Evolutionary conservation across 2,888 invertebrate species (phyloP), one percentile per base, ranked within the genome.

Genomic region (Drosophila leonis): DNA sequence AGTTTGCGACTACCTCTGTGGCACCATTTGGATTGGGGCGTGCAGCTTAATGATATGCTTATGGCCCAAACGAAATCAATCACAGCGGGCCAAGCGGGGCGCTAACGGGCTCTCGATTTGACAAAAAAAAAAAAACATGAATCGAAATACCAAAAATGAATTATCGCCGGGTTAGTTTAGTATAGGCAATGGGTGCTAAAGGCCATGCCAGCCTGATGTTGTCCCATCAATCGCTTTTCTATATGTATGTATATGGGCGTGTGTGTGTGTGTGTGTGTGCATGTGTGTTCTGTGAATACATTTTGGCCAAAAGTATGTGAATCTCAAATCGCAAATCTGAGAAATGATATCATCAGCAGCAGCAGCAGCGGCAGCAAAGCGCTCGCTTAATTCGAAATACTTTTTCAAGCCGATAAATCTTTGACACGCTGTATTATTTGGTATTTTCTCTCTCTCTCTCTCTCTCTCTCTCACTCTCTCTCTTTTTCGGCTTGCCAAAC

Each of bases 361-460:
- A 20, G 42, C 56, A 49, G 48, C 48, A 35, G 37, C 54, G 33
- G 42, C 56, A 49, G 48, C 48, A 56, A 56, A 61, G 56, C 71
- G 46, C n/a, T 64, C 59, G 62, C 78, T 80, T 80, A 78, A 78
- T 75, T 74, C 42, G 67, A 80, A 81, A 80, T 75, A 75, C 75
- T 78, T 78, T 75, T 75, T 68, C 71, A 71, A 69, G 62, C 83
- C 85, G 75, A 84, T 84, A 88, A 88, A 84, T 84, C 88, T 83
- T 68, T 68, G 62, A 64, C 67, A 52, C 78, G 65, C 59, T 78
- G 76, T 66, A 64, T 75, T 71, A 60, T 65, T 69, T 70, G 48
- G 61, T 51, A 35, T 49, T 49, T 18, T 27, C 18, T 24, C 18
- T 33, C 6, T 12, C 1, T 13, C 20, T 10, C 27, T 15, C 4